Evolutionary conservation across 2,113 vertebrate species (phyloP), one percentile per base, ranked within the genome.

Genomic region (Pyxicephalus adspersus): DNA sequence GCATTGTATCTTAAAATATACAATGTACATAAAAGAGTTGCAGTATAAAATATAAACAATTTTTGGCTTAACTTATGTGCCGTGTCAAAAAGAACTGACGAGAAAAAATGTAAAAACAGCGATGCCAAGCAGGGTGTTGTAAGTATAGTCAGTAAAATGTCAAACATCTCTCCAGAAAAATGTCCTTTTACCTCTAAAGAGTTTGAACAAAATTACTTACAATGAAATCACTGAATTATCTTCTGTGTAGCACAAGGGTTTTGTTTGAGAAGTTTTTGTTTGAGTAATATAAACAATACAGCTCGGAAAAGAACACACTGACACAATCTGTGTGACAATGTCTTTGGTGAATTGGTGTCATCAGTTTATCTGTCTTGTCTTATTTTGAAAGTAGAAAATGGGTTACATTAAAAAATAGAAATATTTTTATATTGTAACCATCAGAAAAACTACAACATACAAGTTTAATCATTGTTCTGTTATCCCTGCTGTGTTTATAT

Each of bases 141-240:
- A 60, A 20, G 29, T 58, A 25, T 2, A 60, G 22, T 58, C 58
- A 68, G 19, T 68, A 8, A 72, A 72, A 50, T 72, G 58, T 54
- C 67, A 80, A 45, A 63, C 9, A 26, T 23, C 55, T 23, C n/a
- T 64, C 19, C 34, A 51, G 26, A 20, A 73, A 72, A 72, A 61
- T 72, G 31, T 38, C 34, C 65, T 80, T 68, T 72, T 57, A 80
- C 34, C 64, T 55, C 45, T 58, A 28, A 64, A 54, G 8, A 55
- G 28, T 15, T 29, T 52, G 8, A 29, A 23, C 16, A 73, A 81
- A 73, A 73, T 80, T 18, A 54, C 38, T 31, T 20, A 54, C 51
- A 71, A 52, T 26, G 58, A 71, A 71, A 55, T 57, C 7, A 26
- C 3, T 34, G 19, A 20, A 72, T 63, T 71, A 58, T 65, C 5